A percentile compares a stretch with the other conserved stretches of the same genome.
Conservation (phyloP, 2,113 vertebrate species). For the Eudorcas thomsonii region DNA sequence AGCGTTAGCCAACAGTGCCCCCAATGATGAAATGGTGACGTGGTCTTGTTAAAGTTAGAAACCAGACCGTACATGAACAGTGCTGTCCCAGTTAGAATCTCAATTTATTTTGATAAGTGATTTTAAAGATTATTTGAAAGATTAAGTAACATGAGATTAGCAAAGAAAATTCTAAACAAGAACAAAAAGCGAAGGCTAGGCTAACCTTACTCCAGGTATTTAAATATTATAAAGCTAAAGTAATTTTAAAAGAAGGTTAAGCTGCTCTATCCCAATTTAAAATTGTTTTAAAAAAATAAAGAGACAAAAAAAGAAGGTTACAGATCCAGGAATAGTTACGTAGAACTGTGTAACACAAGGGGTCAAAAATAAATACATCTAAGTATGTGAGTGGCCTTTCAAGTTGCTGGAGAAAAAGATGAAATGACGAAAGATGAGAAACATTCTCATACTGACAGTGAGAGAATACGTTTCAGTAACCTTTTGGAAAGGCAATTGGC, state of each 20-base stretch:
- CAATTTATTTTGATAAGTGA: conserved; percentile 7
- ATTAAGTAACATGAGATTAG: background rate
- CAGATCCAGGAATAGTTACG: background rate
- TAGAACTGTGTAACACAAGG: background rate
- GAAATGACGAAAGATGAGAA: background rate
- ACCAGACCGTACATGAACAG: background rate
- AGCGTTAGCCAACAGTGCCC: background rate
- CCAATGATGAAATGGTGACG: background rate
- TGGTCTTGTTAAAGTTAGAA: background rate
- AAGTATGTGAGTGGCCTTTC: background rate
- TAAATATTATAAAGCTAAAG: background rate
- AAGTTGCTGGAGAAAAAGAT: background rate
- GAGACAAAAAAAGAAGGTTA: background rate
- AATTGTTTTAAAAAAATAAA: background rate
- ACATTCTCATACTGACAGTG: background rate
- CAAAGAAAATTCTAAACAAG: background rate
- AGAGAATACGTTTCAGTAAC: background rate
- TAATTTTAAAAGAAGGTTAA: background rate
- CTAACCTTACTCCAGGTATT: background rate
- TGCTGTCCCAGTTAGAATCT: background rate
- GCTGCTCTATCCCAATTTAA: background rate
- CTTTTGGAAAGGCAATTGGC: background rate
- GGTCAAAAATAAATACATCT: background rate
- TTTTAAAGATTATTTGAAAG: background rate
- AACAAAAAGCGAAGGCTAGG: background rate